A percentile compares a stretch with the other conserved stretches of the same genome.
Evolutionary conservation across 2,888 invertebrate genomes (phyloP).

Genomic region (Conchocele bisecta): DNA sequence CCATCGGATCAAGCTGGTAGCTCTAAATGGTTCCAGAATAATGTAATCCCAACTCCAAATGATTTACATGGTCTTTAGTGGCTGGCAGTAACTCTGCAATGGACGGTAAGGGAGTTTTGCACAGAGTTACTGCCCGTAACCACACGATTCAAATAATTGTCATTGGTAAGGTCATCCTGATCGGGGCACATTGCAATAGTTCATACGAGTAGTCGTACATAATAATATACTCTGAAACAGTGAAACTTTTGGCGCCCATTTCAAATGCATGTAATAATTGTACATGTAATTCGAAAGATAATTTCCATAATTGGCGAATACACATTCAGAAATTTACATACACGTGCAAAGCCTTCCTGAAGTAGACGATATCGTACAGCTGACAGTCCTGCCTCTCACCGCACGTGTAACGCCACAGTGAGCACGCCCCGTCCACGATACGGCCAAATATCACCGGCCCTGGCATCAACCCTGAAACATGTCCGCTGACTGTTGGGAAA

Average conservation of each 20-base stretch:
- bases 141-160: not conserved
- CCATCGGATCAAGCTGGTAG: too few species aligned
- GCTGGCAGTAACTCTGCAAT: not conserved
- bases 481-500: too few species aligned
- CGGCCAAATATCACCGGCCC: slow-evolving; percentile 50
- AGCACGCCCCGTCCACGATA: slow-evolving; percentile 45
- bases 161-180: not conserved
- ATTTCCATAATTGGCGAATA: too few species aligned
- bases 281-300: too few species aligned
- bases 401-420: slow-evolving; percentile 51
- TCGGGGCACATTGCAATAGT: too few species aligned
- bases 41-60: too few species aligned
- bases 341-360: slow-evolving; percentile 40
- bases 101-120: not conserved
- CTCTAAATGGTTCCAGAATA: too few species aligned
- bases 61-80: not conserved
- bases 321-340: slow-evolving; percentile 12
- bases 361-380: slow-evolving; percentile 46
- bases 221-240: too few species aligned
- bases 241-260: too few species aligned
- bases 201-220: too few species aligned
- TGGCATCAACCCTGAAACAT: slow-evolving; percentile 53
- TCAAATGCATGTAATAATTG: too few species aligned
- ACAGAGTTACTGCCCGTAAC: not conserved
- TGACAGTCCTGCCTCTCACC: slow-evolving; percentile 47